Percentiles rank a stretch among this genome's conserved stretches.
Conservation (phyloP, 2,888 invertebrate genomes). For the Muscina levida region DNA sequence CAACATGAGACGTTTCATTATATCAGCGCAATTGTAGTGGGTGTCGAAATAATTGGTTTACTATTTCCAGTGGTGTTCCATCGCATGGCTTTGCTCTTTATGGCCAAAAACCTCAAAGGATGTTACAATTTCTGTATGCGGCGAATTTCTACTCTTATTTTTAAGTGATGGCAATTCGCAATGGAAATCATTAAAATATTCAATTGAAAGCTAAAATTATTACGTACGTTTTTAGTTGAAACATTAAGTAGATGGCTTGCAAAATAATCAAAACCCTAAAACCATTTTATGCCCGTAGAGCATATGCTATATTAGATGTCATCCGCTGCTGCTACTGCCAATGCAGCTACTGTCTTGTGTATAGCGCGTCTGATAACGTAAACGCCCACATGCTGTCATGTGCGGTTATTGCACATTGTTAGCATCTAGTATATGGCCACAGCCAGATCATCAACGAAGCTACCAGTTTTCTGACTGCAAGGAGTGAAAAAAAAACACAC, state of each 20-base stretch:
- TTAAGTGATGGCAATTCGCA: background rate
- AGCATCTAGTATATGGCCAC: conserved; percentile 43
- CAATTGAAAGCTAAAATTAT: conserved; percentile 28
- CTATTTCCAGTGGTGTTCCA: conserved; percentile 59
- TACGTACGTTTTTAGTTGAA: background rate
- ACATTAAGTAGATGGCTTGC: background rate
- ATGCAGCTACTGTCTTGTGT: background rate
- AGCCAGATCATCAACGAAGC: conserved; percentile 32
- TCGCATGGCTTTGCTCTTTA: conserved; percentile 5
- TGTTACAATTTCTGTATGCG: conserved; percentile 37
- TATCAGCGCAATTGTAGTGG: conserved; percentile 63
- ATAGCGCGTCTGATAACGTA: conserved; percentile 45
- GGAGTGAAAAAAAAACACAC: background rate
- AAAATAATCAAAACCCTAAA: background rate
- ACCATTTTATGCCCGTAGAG: conserved; percentile 21
- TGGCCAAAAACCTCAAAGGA: conserved; percentile 41
- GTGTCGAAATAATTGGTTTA: conserved; percentile 75
- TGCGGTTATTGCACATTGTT: conserved; percentile 63
- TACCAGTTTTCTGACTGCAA: conserved; percentile 50
- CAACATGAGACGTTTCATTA: background rate
- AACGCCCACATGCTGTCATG: conserved; percentile 73
- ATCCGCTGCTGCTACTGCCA: conserved; percentile 25
- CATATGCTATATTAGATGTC: conserved; percentile 52
- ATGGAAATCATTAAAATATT: conserved; percentile 26
- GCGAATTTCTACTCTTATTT: conserved; percentile 14